phyloP scores from a whole-genome alignment of 2,888 invertebrate genomes.

The Tachina fera region DNA sequence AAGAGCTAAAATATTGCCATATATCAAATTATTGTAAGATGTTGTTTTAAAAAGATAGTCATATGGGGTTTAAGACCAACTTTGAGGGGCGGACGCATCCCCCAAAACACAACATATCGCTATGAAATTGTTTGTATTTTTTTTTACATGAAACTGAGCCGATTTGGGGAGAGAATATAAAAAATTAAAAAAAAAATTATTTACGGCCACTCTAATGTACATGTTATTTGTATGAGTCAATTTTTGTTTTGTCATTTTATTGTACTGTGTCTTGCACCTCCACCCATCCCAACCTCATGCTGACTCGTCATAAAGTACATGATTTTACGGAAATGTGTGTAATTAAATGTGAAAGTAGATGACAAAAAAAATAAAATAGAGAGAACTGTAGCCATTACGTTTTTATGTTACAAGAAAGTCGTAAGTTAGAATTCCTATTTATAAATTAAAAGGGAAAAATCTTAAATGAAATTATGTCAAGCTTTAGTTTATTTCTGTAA shows the following conservation, averaged over 20 bases:
- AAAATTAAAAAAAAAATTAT: no score
- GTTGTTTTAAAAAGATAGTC: no score
- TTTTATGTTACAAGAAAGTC: slow-evolving; percentile 24
- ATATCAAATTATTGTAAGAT: no score
- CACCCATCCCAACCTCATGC: not conserved
- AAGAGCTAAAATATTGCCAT: no score
- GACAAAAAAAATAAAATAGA: slow-evolving; percentile 42
- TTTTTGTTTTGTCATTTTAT: slow-evolving; percentile 27
- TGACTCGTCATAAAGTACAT: slow-evolving; percentile 25
- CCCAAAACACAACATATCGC: no score
- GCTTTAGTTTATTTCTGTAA: not conserved
- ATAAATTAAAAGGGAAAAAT: not conserved
- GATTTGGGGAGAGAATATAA: no score
- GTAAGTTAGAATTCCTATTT: not conserved
- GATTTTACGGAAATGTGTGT: slow-evolving; percentile 12
- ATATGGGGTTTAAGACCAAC: no score
- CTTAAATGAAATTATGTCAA: not conserved
- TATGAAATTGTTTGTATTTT: no score
- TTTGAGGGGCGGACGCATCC: no score
- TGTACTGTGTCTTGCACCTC: slow-evolving; percentile 15
- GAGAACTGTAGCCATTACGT: slow-evolving; percentile 19
- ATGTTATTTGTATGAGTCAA: not conserved
- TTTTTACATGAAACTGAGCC: no score
- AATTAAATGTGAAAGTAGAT: slow-evolving; percentile 51
- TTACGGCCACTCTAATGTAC: no score